phyloP scores from a whole-genome alignment of 2,113 vertebrate genomes.

The Barbus barbus region DNA sequence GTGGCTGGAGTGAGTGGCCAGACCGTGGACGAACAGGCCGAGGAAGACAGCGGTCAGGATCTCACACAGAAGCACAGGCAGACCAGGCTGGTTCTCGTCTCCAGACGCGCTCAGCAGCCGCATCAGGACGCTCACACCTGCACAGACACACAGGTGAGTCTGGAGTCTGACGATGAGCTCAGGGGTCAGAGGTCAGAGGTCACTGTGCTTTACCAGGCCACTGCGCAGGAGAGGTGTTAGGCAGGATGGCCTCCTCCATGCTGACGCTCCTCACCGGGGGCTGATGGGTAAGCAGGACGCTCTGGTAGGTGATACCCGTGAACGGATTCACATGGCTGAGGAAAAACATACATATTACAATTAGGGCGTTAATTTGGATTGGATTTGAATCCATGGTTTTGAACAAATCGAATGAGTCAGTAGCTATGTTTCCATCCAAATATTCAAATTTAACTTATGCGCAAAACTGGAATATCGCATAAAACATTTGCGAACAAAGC shows the following conservation, averaged over 20 bases:
- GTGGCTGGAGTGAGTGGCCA: conserved; percentile 94
- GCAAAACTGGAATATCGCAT: too few relatives aligned
- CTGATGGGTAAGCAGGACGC: conserved; percentile 83
- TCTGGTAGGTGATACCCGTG: conserved; percentile 93
- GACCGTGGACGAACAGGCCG: conserved; percentile 92
- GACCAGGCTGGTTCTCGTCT: conserved; percentile 89
- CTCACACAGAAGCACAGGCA: conserved; percentile 92
- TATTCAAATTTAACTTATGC: too few relatives aligned
- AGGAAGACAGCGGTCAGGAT: conserved; percentile 93
- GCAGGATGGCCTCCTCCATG: conserved; percentile 86
- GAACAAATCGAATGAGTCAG: too few relatives aligned
- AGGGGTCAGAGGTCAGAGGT: neutral
- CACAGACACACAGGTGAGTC: conserved; percentile 37
- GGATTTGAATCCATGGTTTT: too few relatives aligned
- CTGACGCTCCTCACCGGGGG: conserved; percentile 80
- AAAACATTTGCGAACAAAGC: too few relatives aligned
- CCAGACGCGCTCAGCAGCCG: conserved; percentile 85
- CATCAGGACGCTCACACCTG: conserved; percentile 84
- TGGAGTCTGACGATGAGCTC: neutral
- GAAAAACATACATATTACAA: conserved; percentile 35
- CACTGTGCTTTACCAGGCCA: conserved; percentile 94
- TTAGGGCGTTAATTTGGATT: too few relatives aligned
- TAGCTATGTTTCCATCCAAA: too few relatives aligned
- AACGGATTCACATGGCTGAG: conserved; percentile 92
- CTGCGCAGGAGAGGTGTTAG: conserved; percentile 90